Percentiles rank a stretch among this genome's conserved stretches.
These are phyloP conservation scores for Pantelozetes paolii DNA, from an alignment of 2,888 invertebrate genomes.

Conservation along the genomic window DNA sequence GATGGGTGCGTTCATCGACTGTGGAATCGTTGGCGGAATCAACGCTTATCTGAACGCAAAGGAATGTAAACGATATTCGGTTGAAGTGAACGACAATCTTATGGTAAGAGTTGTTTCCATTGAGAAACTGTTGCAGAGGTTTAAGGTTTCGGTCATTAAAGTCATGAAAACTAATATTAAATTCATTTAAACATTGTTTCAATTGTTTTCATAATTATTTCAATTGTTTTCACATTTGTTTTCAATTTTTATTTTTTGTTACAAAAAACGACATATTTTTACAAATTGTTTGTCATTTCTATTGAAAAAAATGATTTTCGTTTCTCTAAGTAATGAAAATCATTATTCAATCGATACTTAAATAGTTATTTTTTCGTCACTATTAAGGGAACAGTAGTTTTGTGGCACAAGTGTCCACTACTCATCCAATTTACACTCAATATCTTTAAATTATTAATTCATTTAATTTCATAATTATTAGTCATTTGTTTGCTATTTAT, in stretches of 20 bases:
- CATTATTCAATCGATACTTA: neutral
- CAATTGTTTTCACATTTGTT: neutral
- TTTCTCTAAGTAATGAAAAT: neutral
- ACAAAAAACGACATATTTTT: too few species aligned
- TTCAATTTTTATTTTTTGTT: neutral
- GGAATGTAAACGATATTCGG: neutral
- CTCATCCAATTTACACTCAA: too few species aligned
- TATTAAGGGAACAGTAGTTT: too few species aligned
- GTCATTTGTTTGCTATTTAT: too few species aligned
- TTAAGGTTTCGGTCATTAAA: neutral
- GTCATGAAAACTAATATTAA: conserved; percentile 23
- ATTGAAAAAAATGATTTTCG: neutral
- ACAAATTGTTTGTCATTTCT: too few species aligned
- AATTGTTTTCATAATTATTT: neutral
- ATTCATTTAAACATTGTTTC: neutral
- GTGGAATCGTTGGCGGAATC: conserved; percentile 52
- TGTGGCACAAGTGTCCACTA: too few species aligned
- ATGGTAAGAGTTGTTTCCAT: neutral
- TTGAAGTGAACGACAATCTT: conserved; percentile 23
- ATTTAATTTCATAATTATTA: too few species aligned
- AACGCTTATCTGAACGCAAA: conserved; percentile 19
- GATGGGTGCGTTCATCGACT: conserved; percentile 86
- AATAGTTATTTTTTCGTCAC: too few species aligned
- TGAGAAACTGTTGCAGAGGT: neutral
- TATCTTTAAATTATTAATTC: too few species aligned